phyloP scores from a whole-genome alignment of 2,888 invertebrate species.

The Ophion ventricosus region DNA sequence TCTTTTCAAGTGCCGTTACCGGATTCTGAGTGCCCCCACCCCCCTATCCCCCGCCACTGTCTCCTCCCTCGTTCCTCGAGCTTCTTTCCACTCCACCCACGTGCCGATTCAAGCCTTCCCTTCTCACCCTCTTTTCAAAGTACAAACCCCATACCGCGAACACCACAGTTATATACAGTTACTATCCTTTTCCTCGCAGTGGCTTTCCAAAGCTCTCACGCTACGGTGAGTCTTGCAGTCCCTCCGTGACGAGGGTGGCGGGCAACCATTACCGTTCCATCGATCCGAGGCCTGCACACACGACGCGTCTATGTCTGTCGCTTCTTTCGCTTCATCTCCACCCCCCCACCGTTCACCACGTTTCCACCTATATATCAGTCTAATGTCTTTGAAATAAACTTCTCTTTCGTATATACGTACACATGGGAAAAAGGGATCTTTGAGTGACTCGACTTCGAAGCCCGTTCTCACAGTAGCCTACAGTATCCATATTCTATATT shows the following conservation, averaged over 20 bases:
- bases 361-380: neutral
- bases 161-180: slow-evolving; percentile 20
- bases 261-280: slow-evolving; percentile 65
- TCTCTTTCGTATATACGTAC: no score
- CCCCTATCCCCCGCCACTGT: neutral
- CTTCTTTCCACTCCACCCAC: no score
- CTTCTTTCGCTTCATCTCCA: slow-evolving; percentile 57
- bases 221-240: slow-evolving; percentile 60
- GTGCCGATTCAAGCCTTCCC: neutral
- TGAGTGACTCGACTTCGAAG: no score
- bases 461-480: no score
- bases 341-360: slow-evolving; percentile 32
- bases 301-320: slow-evolving; percentile 33
- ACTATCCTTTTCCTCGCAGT: slow-evolving; percentile 19
- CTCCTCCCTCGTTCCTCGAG: neutral
- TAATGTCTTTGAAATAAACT: no score
- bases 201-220: slow-evolving; percentile 28
- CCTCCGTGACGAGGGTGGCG: slow-evolving; percentile 61
- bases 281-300: slow-evolving; percentile 43
- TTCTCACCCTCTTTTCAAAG: slow-evolving; percentile 23
- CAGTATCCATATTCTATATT: no score
- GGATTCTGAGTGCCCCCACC: slow-evolving; percentile 60
- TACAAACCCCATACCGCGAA: slow-evolving; percentile 19
- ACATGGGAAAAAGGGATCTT: no score
- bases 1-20: slow-evolving; percentile 59